Evolutionary conservation across 1,140 invertebrate species (phyloP).

Genomic region (Zophobas morio): DNA sequence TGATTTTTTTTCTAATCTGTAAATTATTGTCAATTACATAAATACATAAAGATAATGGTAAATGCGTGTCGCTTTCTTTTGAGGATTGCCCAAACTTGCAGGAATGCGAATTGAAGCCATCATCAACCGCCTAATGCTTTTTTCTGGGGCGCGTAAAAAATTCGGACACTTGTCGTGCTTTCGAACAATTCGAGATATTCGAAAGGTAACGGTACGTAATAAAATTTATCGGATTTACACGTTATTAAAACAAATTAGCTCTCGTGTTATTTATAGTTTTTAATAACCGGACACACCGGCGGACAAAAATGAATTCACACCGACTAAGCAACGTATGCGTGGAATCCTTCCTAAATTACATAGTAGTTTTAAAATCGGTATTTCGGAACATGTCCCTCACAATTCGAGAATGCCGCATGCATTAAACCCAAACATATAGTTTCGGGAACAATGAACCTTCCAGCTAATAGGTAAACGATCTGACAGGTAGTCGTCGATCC

Average conservation of each 20-base stretch:
- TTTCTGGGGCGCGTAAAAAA: constrained; percentile 12
- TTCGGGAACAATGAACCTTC: constrained; percentile 49
- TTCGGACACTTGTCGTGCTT: constrained; percentile 15
- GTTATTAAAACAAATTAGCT: constrained; percentile 42
- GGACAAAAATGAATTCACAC: constrained; percentile 31
- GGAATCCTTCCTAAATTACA: constrained; percentile 39
- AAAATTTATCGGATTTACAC: constrained; percentile 42
- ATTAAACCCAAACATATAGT: constrained; percentile 34
- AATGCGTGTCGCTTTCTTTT: background rate
- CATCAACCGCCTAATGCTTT: background rate
- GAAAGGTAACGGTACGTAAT: constrained; percentile 34
- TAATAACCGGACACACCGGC: constrained; percentile 20
- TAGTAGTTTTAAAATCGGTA: constrained; percentile 38
- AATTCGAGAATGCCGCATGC: constrained; percentile 25
- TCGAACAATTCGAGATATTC: constrained; percentile 12
- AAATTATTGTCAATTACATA: constrained; percentile 6
- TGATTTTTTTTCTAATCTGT: background rate
- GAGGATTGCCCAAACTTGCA: constrained; percentile 7
- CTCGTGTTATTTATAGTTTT: constrained; percentile 40
- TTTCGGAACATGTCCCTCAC: constrained; percentile 30
- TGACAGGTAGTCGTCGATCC: constrained; percentile 50
- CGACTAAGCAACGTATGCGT: constrained; percentile 14
- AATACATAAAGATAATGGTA: background rate
- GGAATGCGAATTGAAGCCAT: constrained; percentile 1
- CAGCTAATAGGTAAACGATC: constrained; percentile 43